A percentile compares a stretch with the other conserved stretches of the same genome.
These are phyloP conservation scores for Agriopis leucophaearia DNA, from an alignment of 2,888 invertebrate species.

Conservation along the genomic window DNA sequence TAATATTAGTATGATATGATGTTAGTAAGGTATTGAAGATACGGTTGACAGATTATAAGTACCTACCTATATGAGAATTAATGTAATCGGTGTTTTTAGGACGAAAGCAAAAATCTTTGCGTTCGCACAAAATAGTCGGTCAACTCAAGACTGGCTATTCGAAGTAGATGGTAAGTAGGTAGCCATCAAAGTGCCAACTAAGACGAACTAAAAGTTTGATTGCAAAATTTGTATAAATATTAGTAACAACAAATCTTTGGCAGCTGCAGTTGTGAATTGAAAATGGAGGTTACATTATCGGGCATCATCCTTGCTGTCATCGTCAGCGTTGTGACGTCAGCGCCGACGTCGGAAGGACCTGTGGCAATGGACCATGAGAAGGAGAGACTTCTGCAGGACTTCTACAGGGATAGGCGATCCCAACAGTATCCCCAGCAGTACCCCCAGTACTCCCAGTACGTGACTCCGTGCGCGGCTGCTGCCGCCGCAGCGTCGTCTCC, in stretches of 20 bases:
- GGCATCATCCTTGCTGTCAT: slow-evolving; percentile 48
- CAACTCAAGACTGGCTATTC: slow-evolving; percentile 51
- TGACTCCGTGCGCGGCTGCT: slow-evolving; percentile 65
- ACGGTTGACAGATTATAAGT: background rate
- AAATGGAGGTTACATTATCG: slow-evolving; percentile 65
- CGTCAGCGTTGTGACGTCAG: slow-evolving; percentile 52
- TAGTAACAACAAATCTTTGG: slow-evolving; percentile 53
- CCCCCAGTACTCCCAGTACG: slow-evolving; percentile 55
- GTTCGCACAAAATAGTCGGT: slow-evolving; percentile 63
- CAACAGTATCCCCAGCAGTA: background rate
- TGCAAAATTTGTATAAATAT: slow-evolving; percentile 70
- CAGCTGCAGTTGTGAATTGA: slow-evolving; percentile 58
- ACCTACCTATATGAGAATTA: background rate
- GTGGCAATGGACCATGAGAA: slow-evolving; percentile 41
- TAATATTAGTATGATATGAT: background rate
- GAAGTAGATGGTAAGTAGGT: slow-evolving; percentile 36
- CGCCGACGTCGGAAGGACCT: slow-evolving; percentile 51
- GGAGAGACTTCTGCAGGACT: slow-evolving; percentile 41
- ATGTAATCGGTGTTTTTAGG: slow-evolving; percentile 15
- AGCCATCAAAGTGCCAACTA: slow-evolving; percentile 57
- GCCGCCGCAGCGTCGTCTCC: slow-evolving; percentile 59
- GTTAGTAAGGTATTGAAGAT: background rate
- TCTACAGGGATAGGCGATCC: slow-evolving; percentile 58
- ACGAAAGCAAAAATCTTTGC: slow-evolving; percentile 5
- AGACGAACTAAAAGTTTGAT: slow-evolving; percentile 55